Base-by-base conservation (phyloP, 2,113 vertebrate species). In the Saguinus imperator region DNA sequence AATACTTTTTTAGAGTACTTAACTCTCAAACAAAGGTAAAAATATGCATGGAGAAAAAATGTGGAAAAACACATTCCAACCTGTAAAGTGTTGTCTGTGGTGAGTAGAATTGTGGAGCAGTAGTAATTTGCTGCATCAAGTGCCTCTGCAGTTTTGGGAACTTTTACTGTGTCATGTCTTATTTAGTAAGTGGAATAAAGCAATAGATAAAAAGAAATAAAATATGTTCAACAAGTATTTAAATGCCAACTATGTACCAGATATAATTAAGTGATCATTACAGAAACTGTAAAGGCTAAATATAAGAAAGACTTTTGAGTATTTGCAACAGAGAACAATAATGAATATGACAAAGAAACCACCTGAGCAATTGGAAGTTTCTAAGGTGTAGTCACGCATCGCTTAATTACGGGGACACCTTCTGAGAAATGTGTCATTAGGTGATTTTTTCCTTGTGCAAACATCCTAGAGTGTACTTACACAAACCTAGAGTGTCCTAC, bases 211-310 rank as follows among this genome's bases (percentile, higher is more conserved):
- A 96, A 96, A 50, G 27, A 64, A 64, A 3, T 73, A 6, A 25
- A 52, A 48, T 58, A 57, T 77, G 68, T 94, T 97, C 50, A 94
- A 83, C 43, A 91, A 86, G 29, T 94, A 96, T 96, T 87, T 85
- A 92, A 97, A 92, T 84, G 35, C 57, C 37, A 94, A 84, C 45
- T 94, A 45, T 27, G 7, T 87, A 58, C 20, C 17, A 77, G n/a
- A n/a, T 43, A 84, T 85, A 94, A 73, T 73, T 85, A 77, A 91
- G n/a, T 92, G 80, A 94, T 91, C 64, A 84, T 76, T 88, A 72
- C 5, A 68, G 73, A 94, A 84, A 92, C 25, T 68, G 66, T 83
- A 61, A 89, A 95, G 89, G 79, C 64, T 76, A 91, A 40, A 50
- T 90, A 75, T 87, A 88, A 96, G 50, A 70, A 92, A 29, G 70